Base-by-base conservation (phyloP, 30 jellyfish, hydroid and myxozoan species). In the Hydractinia symbiolongicarpus region DNA sequence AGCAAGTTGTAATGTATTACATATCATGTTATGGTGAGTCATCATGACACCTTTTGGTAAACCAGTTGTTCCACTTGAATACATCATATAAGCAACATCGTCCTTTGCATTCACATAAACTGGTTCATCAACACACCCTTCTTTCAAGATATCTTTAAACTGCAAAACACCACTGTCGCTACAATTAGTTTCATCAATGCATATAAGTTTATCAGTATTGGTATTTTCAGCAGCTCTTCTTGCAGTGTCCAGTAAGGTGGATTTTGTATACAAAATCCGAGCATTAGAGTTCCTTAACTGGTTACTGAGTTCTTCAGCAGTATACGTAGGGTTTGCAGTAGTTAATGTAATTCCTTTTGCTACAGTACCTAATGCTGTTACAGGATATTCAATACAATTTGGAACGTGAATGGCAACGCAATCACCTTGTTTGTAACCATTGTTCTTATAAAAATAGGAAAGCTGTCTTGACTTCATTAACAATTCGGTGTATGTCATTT, bases 11-110 rank as follows among this genome's bases (percentile, higher is more conserved):
- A 91, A 51, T 11, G 79, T 69, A 61, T 91, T 86, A 6, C 91
- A 20, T 19, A 84, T 85, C 40, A 91, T 49, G 70, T 83, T 83
- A 30, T 76, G 83, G 68, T 91, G 98, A 4, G 96, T 78, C 30
- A 91, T 89, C 89, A 86, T 84, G 52, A 86, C 98, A 11, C 98
- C 98, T 74, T 91, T 91, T 9, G 98, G 98, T 55, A 70, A 20
- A 6, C 98, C 98, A 9, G 98, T 91, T 13, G 98, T 91, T 2
- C 98, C 98, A 75, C 98, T 91, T 44, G 98, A 91, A 61, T 91
- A 91, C 7, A 94, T 91, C 66, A 86, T 66, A 61, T 82, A 78
- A 1, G 96, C 96, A 5, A 74, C 70, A 51, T 74, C 83, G 1
- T 74, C 54, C 3, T 4, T 17, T 5, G 73, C 53, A 51, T 53